Evolutionary conservation across 2,888 invertebrate genomes (phyloP).

Genomic region (Plutella xylostella): DNA sequence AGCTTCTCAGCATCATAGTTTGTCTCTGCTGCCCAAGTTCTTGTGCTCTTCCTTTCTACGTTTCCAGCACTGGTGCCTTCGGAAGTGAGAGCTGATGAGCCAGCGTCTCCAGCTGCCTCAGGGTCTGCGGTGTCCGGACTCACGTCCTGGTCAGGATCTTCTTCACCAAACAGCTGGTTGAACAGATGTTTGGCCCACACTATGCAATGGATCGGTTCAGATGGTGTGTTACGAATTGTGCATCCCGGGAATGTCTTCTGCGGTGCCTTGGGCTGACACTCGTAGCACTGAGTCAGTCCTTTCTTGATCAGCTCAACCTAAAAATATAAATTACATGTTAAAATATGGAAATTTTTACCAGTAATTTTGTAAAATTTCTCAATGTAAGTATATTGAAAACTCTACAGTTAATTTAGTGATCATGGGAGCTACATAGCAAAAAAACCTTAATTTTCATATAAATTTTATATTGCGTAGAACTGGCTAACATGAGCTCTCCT

Average conservation of each 20-base stretch:
- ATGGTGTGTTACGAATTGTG: slow-evolving; percentile 98
- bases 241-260: slow-evolving; percentile 97
- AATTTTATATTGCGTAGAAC: no score
- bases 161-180: slow-evolving; percentile 98
- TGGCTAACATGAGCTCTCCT: no score
- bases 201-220: slow-evolving; percentile 98
- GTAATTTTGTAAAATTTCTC: no score
- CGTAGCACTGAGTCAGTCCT: slow-evolving; percentile 94
- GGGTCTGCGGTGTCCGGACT: slow-evolving; percentile 98
- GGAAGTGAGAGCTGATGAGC: slow-evolving; percentile 64
- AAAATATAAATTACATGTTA: slow-evolving; percentile 25
- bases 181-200: slow-evolving; percentile 99
- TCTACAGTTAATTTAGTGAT: no score
- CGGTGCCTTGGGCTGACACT: slow-evolving; percentile 91
- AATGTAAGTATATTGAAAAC: no score
- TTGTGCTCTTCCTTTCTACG: slow-evolving; percentile 77
- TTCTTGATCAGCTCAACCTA: slow-evolving; percentile 87
- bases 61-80: slow-evolving; percentile 63
- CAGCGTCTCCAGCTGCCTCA: slow-evolving; percentile 83
- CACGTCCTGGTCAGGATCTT: slow-evolving; percentile 95
- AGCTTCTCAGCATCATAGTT: slow-evolving; percentile 87
- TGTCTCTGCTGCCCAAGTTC: slow-evolving; percentile 88
- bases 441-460: no score
- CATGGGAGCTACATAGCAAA: no score
- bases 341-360: no score